Evolutionary conservation across 2,888 invertebrate genomes (phyloP).

Genomic region (Agrochola macilenta): DNA sequence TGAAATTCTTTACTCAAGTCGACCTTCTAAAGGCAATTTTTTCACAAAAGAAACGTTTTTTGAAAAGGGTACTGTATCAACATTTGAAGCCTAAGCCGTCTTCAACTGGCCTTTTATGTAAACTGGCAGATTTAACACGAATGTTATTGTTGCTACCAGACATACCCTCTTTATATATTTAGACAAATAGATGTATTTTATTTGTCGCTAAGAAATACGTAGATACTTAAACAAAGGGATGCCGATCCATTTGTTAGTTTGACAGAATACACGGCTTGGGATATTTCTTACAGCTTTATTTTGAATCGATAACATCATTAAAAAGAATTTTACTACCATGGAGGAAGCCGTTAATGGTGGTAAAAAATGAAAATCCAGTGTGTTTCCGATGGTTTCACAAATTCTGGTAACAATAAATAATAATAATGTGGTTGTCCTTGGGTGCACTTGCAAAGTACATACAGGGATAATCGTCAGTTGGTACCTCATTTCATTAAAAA

Average conservation of each 20-base stretch:
- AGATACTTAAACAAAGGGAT: constrained; percentile 11
- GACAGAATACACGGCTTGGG: not conserved
- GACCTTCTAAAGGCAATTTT: constrained; percentile 29
- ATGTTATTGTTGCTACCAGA: constrained; percentile 48
- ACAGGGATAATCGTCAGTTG: too few relatives aligned
- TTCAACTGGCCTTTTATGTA: constrained; percentile 55
- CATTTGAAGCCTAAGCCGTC: constrained; percentile 60
- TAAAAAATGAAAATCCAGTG: not conserved
- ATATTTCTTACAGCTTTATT: not conserved
- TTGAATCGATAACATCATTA: not conserved
- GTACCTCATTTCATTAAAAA: too few relatives aligned
- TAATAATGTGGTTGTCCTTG: too few relatives aligned
- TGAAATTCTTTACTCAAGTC: constrained; percentile 28
- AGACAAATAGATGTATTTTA: constrained; percentile 26
- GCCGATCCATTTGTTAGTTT: not conserved
- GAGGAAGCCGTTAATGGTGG: not conserved
- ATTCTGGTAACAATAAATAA: not conserved
- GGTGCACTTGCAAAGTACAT: too few relatives aligned
- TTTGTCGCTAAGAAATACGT: constrained; percentile 23
- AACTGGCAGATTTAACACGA: constrained; percentile 56
- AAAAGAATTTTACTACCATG: not conserved
- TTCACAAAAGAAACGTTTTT: constrained; percentile 52
- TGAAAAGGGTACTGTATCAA: constrained; percentile 61
- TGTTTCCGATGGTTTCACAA: not conserved
- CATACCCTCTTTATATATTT: constrained; percentile 37